phyloP scores from a whole-genome alignment of 2,797 vertebrate species.

The Avahi laniger region DNA sequence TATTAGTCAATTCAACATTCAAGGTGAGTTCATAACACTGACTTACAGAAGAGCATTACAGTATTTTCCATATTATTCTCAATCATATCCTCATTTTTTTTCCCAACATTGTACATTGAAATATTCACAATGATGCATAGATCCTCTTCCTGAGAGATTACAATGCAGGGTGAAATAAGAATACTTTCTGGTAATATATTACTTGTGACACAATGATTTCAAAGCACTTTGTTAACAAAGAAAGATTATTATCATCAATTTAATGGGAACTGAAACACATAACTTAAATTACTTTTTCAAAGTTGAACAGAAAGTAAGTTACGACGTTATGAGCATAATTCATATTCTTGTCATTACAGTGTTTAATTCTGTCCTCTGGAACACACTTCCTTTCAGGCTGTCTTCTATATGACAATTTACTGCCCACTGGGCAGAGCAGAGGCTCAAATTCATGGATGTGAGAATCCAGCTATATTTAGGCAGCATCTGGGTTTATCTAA shows the following conservation, averaged over 20 bases:
- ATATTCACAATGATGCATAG: slow-evolving; percentile 77
- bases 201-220: slow-evolving; percentile 79
- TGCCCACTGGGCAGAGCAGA: slow-evolving; percentile 34
- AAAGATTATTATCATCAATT: slow-evolving; percentile 81
- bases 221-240: slow-evolving; percentile 80
- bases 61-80: slow-evolving; percentile 71
- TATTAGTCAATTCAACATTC: slow-evolving; percentile 72
- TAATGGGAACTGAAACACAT: slow-evolving; percentile 77
- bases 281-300: slow-evolving; percentile 80
- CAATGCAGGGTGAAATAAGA: slow-evolving; percentile 74
- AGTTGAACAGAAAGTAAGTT: slow-evolving; percentile 79
- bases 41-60: slow-evolving; percentile 60
- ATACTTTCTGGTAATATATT: slow-evolving; percentile 77
- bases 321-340: slow-evolving; percentile 70
- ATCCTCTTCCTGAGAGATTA: slow-evolving; percentile 73
- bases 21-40: slow-evolving; percentile 70
- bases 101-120: slow-evolving; percentile 55
- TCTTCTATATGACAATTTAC: slow-evolving; percentile 69
- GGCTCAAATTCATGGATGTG: neutral
- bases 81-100: slow-evolving; percentile 61
- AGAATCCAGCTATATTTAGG: neutral
- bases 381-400: slow-evolving; percentile 65
- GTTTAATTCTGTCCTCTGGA: slow-evolving; percentile 69
- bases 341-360: slow-evolving; percentile 70
- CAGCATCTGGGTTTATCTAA: neutral